Percentiles rank a stretch among this genome's conserved stretches.
These are phyloP conservation scores for Acanthosepion pharaonis DNA, from an alignment of 2,888 invertebrate genomes.

Conservation along the genomic window DNA sequence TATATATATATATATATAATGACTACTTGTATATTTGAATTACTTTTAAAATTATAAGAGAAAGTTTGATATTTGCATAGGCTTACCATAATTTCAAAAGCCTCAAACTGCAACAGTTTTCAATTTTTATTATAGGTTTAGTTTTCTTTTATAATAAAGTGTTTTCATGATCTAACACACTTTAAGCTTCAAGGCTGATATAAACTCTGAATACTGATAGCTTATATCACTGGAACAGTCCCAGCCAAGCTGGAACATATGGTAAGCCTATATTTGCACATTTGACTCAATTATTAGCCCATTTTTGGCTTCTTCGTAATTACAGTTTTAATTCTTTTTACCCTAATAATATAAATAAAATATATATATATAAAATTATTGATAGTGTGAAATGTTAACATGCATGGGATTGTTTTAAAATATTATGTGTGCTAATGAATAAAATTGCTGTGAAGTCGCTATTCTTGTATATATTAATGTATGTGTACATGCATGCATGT, in stretches of 20 bases:
- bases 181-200: no score
- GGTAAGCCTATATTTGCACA: neutral
- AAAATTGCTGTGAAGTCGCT: neutral
- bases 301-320: neutral
- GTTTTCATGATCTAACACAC: no score
- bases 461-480: neutral
- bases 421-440: constrained; percentile 9
- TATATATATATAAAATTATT: neutral
- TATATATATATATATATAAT: neutral
- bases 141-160: no score
- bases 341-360: neutral
- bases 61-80: neutral
- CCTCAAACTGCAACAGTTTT: no score
- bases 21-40: neutral
- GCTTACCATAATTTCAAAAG: no score
- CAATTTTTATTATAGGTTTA: no score
- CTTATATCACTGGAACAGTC: no score
- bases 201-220: no score
- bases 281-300: neutral
- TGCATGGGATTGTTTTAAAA: neutral
- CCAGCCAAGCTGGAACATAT: no score
- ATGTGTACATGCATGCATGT: neutral
- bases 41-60: neutral
- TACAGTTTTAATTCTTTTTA: neutral
- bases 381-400: neutral